Evolutionary conservation across 2,888 invertebrate genomes (phyloP).

Genomic region (Melanotus villosus): DNA sequence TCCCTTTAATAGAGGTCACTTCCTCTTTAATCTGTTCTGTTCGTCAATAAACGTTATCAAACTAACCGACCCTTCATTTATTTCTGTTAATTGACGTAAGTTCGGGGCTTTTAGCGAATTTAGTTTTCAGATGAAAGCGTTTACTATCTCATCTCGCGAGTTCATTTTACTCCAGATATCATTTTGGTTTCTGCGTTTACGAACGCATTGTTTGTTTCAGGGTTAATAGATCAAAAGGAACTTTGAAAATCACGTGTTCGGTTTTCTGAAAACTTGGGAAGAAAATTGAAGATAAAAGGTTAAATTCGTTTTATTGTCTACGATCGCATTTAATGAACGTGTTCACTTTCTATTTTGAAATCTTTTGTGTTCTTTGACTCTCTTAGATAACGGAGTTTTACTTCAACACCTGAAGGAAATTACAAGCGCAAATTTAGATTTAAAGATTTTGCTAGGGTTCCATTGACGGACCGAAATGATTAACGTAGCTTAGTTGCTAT

Average conservation of each 20-base stretch:
- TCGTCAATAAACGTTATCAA: conserved; percentile 47
- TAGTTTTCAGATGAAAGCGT: conserved; percentile 20
- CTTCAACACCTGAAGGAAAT: too few species aligned
- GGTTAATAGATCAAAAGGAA: conserved; percentile 14
- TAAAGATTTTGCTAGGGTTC: too few species aligned
- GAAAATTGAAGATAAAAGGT: background rate
- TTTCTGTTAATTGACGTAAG: conserved; percentile 44
- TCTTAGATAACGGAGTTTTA: too few species aligned
- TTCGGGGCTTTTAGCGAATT: conserved; percentile 32
- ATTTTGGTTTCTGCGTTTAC: background rate
- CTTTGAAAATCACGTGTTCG: conserved; percentile 11
- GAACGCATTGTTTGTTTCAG: background rate
- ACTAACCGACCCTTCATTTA: conserved; percentile 42
- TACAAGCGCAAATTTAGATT: too few species aligned
- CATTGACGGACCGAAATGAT: too few species aligned
- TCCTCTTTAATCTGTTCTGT: conserved; percentile 50
- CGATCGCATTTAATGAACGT: background rate
- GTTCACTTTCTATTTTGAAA: background rate
- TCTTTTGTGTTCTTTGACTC: too few species aligned
- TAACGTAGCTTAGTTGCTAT: too few species aligned
- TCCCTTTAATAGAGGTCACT: conserved; percentile 51
- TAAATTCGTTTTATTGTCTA: background rate
- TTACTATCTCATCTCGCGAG: conserved; percentile 13
- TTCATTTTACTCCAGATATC: conserved; percentile 1
- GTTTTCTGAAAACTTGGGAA: background rate